Evolutionary conservation across 64 coral and sea anemone species (phyloP).

Genomic region (Astreopora myriophthalma): DNA sequence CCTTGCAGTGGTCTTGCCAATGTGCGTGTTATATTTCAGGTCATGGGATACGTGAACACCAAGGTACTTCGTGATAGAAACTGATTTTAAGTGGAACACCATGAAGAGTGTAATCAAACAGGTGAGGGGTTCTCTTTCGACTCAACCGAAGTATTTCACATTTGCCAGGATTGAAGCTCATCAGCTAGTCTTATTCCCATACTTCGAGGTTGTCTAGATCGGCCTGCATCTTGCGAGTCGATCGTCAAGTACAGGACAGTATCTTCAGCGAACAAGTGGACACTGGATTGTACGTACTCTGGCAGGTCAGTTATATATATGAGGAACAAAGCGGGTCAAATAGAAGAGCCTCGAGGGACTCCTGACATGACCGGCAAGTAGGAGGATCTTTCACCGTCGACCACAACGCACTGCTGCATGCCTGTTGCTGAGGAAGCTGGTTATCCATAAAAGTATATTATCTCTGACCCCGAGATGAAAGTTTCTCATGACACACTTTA

Average conservation of each 20-base stretch:
- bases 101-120: neutral
- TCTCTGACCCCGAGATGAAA: too few species aligned
- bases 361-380: neutral
- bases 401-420: too few species aligned
- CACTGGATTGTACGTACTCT: neutral
- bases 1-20: constrained; percentile 39
- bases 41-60: constrained; percentile 43
- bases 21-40: constrained; percentile 55
- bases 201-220: neutral
- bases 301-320: neutral
- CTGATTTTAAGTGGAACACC: constrained; percentile 12
- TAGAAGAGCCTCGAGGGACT: neutral
- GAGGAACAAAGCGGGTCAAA: neutral
- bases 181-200: constrained; percentile 19
- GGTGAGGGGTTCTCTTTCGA: neutral
- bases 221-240: neutral
- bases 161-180: constrained; percentile 17
- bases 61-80: constrained; percentile 13
- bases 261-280: constrained; percentile 29
- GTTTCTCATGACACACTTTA: too few species aligned
- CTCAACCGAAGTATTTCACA: constrained; percentile 36
- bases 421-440: too few species aligned
- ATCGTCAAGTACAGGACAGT: constrained; percentile 26
- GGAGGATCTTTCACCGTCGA: too few species aligned
- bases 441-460: too few species aligned